Conservation (phyloP, 1,140 invertebrate species). For the Cylas formicarius region DNA sequence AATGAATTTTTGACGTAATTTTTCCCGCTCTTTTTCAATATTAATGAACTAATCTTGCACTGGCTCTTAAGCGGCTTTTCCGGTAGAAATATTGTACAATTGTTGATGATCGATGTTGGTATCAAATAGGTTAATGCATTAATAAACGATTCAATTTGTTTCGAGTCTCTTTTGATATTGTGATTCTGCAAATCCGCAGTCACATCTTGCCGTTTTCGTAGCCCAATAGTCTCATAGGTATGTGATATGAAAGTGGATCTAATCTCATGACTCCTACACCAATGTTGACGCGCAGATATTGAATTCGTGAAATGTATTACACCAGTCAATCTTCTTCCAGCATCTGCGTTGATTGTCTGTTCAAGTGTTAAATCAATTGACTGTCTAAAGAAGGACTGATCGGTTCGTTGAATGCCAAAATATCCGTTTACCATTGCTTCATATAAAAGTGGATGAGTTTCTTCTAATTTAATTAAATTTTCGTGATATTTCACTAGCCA, state of each 20-base stretch:
- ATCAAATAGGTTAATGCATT: slow-evolving; percentile 18
- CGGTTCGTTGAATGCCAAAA: slow-evolving; percentile 16
- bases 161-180: slow-evolving; percentile 19
- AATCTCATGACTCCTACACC: slow-evolving; percentile 16
- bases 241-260: slow-evolving; percentile 18
- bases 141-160: slow-evolving; percentile 13
- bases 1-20: no score
- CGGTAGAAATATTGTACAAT: slow-evolving; percentile 23
- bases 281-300: slow-evolving; percentile 20
- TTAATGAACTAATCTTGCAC: no score
- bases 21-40: no score
- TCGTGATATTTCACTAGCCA: slow-evolving; percentile 13
- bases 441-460: slow-evolving; percentile 22
- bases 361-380: slow-evolving; percentile 20
- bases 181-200: slow-evolving; percentile 16
- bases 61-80: no score
- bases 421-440: background rate
- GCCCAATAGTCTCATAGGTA: slow-evolving; percentile 10
- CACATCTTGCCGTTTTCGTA: slow-evolving; percentile 17
- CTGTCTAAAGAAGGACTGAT: slow-evolving; percentile 16
- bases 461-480: slow-evolving; percentile 15
- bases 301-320: slow-evolving; percentile 25
- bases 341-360: slow-evolving; percentile 32
- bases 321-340: slow-evolving; percentile 30
- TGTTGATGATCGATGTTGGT: slow-evolving; percentile 1